Evolutionary conservation across 1,140 invertebrate genomes (phyloP), one percentile per base, ranked within the genome.

Genomic region (Proctacanthus coquilletti): DNA sequence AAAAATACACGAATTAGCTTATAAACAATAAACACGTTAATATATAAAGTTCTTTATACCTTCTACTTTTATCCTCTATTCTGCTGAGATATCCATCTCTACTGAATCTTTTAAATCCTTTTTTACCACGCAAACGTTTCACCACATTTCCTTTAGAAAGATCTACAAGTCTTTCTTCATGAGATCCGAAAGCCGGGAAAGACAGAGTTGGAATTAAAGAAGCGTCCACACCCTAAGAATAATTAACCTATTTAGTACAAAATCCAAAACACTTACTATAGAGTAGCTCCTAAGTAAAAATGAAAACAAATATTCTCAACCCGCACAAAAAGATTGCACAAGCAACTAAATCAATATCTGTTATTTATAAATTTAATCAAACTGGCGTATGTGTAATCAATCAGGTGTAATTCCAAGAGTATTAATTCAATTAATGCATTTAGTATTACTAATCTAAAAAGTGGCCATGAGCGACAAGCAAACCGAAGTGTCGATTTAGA

Each of bases 151-250:
- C 65, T 57, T 98, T 88, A 1, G 94, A 94, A 51, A 82, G 70
- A 34, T 75, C 74, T 36, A 88, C 86, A 1, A 97, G 59, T 20
- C 76, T 63, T 48, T 92, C 82, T 65, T 97, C 93, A 49, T 98
- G 95, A 9, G 93, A 95, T 1, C 88, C 92, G 71, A 98, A 99
- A 4, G 86, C 88, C 20, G 96, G 96, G 68, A 93, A 99, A 10
- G 89, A 92, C 46, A 98, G 80, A 2, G 91, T 93, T 8, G 88
- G 74, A 18, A 99, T 52, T 11, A 98, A 64, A 5, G 88, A 77
- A 4, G 80, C 76, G 71, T 98, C 93, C 8, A 91, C 89, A 47
- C 77, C 80, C 80, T 85, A 46, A 31, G 43, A 45, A n/a, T n/a
- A n/a, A n/a, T n/a, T 50, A 43, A n/a, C n/a, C n/a, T n/a, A 39